phyloP scores from a whole-genome alignment of 1,140 invertebrate genomes.

The Diorhabda carinulata region DNA sequence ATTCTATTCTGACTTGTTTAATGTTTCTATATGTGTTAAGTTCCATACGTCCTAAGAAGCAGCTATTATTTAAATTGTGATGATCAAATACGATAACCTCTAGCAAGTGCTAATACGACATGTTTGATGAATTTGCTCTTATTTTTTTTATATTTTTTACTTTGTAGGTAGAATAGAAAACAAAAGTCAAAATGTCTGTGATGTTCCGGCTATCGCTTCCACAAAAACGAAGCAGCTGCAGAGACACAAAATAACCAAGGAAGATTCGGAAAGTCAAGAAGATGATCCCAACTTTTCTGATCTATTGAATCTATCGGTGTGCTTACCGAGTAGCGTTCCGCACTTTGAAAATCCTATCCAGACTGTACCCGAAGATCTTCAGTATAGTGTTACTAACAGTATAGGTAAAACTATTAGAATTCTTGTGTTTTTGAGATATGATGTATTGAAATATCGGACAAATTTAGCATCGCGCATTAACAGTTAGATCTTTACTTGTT shows the following conservation, averaged over 20 bases:
- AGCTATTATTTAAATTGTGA: too few relatives aligned
- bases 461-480: too few relatives aligned
- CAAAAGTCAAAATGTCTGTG: conserved; percentile 35
- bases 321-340: conserved; percentile 35
- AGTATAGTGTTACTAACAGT: conserved; percentile 50
- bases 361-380: conserved; percentile 26
- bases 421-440: conserved; percentile 54
- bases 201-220: conserved; percentile 25
- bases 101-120: too few relatives aligned
- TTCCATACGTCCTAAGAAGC: too few relatives aligned
- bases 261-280: conserved; percentile 33
- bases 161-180: conserved; percentile 18
- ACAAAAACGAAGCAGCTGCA: conserved; percentile 1
- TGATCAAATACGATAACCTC: too few relatives aligned
- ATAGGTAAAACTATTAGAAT: conserved; percentile 65
- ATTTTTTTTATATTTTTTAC: neutral
- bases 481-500: too few relatives aligned
- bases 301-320: conserved; percentile 42
- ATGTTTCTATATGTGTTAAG: too few relatives aligned
- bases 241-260: conserved; percentile 23
- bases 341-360: conserved; percentile 25
- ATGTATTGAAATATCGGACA: too few relatives aligned
- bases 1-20: too few relatives aligned
- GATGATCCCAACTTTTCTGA: conserved; percentile 44
- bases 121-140: neutral